Evolutionary conservation across 1,140 invertebrate species (phyloP), one percentile per base, ranked within the genome.

Genomic region (Monomorium pharaonis): DNA sequence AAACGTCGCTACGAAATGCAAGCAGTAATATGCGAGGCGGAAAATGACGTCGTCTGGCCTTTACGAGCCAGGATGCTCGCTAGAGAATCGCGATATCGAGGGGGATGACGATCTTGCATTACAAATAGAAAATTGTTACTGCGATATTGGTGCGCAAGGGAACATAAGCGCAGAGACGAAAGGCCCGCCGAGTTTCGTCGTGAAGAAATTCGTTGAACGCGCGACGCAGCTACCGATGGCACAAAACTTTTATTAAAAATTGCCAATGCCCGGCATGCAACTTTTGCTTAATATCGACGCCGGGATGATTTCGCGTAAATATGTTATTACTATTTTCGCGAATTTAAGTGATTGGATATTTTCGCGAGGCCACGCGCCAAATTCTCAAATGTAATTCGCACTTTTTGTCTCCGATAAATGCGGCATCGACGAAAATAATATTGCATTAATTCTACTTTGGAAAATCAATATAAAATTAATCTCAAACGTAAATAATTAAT

Each of bases 41-140:
- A 83, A 83, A 83, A 83, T 83, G 78, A 83, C 51, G 14, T 81
- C 65, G 37, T 58, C 49, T 74, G 51, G 67, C 67, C 24, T 33
- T 74, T 83, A 74, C 67, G 67, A 47, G 42, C 51, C 37, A 33
- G 67, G n/a, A 74, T 74, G 51, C 44, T 37, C 37, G 62, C 67
- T 67, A 83, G 67, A 83, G 30, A 83, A 74, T 83, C 78, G 67
- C 47, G 67, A 83, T 72, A 74, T 83, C 37, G 69, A 83, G 16
- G 67, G 51, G 51, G 37, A 58, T 60, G 78, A 83, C 42, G 67
- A 83, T 74, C 51, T 24, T 58, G 67, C 33, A 63, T 86, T 86
- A 86, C 85, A 86, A 86, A 86, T 74, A 83, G 67, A 54, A 86
- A n/a, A 63, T 18, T 21, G 78, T 86, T 84, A 83, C n/a, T n/a